Base-by-base conservation (phyloP, 2,797 vertebrate species). In the Hyperoplus immaculatus region DNA sequence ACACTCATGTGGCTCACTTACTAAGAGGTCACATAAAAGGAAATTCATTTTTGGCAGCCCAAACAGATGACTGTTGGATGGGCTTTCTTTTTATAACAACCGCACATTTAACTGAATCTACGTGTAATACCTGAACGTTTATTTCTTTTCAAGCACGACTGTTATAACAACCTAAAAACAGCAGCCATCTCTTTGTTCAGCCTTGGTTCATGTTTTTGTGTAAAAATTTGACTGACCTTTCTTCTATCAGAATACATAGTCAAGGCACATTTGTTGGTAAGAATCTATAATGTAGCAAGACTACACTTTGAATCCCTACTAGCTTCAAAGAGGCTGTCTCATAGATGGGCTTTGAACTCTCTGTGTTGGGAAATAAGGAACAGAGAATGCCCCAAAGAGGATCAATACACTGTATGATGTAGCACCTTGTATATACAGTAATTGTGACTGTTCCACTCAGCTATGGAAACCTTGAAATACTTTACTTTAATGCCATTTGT, bases 1-100 rank as follows among this genome's bases (percentile, higher is more conserved):
- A 58, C 55, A 38, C 2, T 46, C 47, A 47, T 47, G 73, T 21
- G 71, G 54, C 29, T 77, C 65, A 63, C 69, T 81, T 69, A 77
- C 67, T 59, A 29, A 60, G 62, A 72, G 75, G 62, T 51, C 45
- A 9, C 69, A 42, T 54, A 64, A 56, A 62, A 79, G 13, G 45
- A 75, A 80, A 78, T 38, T 0, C 53, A 61, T 61, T 65, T 72
- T 65, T 15, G 68, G 51, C 36, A 16, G 59, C 29, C 63, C 66
- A 51, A 59, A 65, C 53, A 66, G 36, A 69, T 61, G 56, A 65
- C 75, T 67, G 75, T 47, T 64, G 68, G 0, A 62, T 58, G 56
- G 43, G 13, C 9, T 78, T 80, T 69, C 5, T 56, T 73, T 29
- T 29, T 16, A 14, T 4, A 21, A 38, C 49, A 18, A 42, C 36